Conservation (phyloP, 2,888 invertebrate genomes). For the Acanthosepion esculentum region DNA sequence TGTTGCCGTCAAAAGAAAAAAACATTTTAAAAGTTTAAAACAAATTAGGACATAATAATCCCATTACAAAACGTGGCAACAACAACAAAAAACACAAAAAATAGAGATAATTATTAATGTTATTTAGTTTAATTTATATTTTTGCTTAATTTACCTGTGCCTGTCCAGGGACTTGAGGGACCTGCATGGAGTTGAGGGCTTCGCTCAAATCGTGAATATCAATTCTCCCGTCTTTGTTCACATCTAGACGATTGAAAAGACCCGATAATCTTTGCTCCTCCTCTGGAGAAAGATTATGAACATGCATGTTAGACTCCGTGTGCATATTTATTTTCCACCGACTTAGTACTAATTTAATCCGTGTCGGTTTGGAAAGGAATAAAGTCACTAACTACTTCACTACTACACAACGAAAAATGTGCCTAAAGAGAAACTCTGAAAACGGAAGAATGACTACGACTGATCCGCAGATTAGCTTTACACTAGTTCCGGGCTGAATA, state of each 20-base stretch:
- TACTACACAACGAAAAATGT: background rate
- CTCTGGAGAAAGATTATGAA: slow-evolving; percentile 75
- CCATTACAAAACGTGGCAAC: too few species aligned
- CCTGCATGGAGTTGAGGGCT: slow-evolving; percentile 88
- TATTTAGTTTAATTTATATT: too few species aligned
- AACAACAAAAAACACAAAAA: too few species aligned
- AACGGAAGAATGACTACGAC: background rate
- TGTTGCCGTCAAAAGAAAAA: too few species aligned
- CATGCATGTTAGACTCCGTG: background rate
- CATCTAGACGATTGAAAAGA: slow-evolving; percentile 91
- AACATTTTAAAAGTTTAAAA: too few species aligned
- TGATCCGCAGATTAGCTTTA: background rate
- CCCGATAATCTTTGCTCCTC: slow-evolving; percentile 90
- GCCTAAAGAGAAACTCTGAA: background rate
- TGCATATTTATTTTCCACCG: background rate
- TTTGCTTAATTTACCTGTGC: slow-evolving; percentile 82
- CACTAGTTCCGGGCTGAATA: background rate
- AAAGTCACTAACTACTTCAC: background rate
- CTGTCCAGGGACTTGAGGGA: slow-evolving; percentile 79
- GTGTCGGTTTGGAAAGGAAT: background rate
- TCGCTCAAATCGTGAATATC: slow-evolving; percentile 93
- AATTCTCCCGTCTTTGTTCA: slow-evolving; percentile 94
- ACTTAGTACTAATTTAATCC: background rate
- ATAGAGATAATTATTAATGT: too few species aligned
- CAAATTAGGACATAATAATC: too few species aligned